Evolutionary conservation across 2,113 vertebrate species (phyloP), one percentile per base, ranked within the genome.

Genomic region (Cranoglanis bouderius): DNA sequence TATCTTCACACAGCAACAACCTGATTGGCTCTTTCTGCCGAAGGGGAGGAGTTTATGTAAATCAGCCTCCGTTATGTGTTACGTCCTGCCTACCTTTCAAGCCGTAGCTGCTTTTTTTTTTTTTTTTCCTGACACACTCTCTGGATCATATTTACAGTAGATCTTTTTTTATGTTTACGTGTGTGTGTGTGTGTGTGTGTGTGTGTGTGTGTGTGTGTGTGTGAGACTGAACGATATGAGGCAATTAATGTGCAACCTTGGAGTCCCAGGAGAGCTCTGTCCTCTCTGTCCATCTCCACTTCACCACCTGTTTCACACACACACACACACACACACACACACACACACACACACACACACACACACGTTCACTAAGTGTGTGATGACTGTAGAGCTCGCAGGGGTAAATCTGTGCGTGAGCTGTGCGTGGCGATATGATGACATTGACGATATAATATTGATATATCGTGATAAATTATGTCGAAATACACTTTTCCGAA

Each of bases 121-220:
- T 16, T 53, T 19, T 38, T 19, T 16, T 53, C 9, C 9, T 81
- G 49, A 81, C 35, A 1, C 29, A 53, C n/a, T 35, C 7, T 18
- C 26, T 16, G 14, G 29, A 49, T 84, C 70, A 77, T 51, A 84
- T 84, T 59, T 53, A 9, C 8, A 63, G 29, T 51, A 49, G 10
- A 65, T 90, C 78, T n/a, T 49, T 29, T 29, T 90, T 46, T 81
- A 67, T 90, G 85, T 89, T 81, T 89, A 86, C 90, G 85, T 91
- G 89, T 87, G 83, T 75, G 87, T 91, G 86, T 32, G 24, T 85
- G 88, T 9, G 51, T 61, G 78, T 88, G 87, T 85, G 89, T 57
- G 82, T 85, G 86, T 57, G 81, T 75, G 78, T 38, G 40, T 84
- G 70, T 53, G 40, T 61, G 55, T 83, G 72, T 84, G 57, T 65